Evolutionary conservation across 1,140 invertebrate species (phyloP).

Genomic region (Aradophagus sp.): DNA sequence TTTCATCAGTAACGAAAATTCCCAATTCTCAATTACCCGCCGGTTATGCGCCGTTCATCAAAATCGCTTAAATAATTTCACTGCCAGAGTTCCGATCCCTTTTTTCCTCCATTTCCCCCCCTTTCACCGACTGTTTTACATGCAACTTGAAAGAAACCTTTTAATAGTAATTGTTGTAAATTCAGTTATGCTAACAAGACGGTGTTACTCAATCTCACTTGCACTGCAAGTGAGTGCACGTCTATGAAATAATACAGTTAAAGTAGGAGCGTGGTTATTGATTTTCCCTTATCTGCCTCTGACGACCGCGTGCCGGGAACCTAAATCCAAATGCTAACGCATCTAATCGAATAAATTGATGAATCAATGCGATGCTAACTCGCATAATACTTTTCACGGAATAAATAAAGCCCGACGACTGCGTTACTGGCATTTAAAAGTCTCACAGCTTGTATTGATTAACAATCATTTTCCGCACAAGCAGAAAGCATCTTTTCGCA

Average conservation of each 20-base stretch:
- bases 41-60: too few species aligned
- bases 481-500: too few species aligned
- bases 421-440: too few species aligned
- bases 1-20: too few species aligned
- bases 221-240: constrained; percentile 8
- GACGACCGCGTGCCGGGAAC: background rate
- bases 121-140: background rate
- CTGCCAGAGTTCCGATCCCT: constrained; percentile 3
- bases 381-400: too few species aligned
- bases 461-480: too few species aligned
- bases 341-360: constrained; percentile 8
- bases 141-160: constrained; percentile 8
- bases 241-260: constrained; percentile 15
- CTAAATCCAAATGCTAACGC: constrained; percentile 6
- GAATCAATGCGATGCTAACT: too few species aligned
- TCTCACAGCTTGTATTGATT: too few species aligned
- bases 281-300: constrained; percentile 12
- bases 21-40: too few species aligned
- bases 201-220: constrained; percentile 14
- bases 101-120: background rate
- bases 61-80: too few species aligned
- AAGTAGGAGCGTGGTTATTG: constrained; percentile 5
- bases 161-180: constrained; percentile 19
- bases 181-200: constrained; percentile 16
- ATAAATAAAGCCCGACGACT: too few species aligned